Base-by-base conservation (phyloP, 64 coral and sea anemone genomes). In the Dendrophyllia cribrosa region DNA sequence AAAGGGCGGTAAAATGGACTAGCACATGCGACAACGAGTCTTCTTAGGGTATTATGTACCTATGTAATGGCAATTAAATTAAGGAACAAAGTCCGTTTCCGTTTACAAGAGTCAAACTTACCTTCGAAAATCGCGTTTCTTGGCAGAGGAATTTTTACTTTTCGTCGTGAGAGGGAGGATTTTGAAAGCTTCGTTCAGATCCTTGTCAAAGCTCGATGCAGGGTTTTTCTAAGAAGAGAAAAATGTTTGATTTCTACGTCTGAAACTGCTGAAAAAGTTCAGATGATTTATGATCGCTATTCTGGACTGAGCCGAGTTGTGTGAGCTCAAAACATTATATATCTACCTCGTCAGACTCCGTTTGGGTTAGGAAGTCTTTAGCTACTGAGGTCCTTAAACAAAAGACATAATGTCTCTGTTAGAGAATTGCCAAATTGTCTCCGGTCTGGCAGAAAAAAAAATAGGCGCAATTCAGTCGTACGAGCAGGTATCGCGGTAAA, bases 351-450 rank as follows among this genome's bases (percentile, higher is more conserved):
- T 12, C 7, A 12, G 53, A 56, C 7, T 56, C 53, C 7, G 12
- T 12, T 12, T 9, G 53, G 53, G 53, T 0, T 9, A 56, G 7
- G 45, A 9, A 21, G 60, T 13, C 20, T 68, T 84, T 15, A 45
- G 62, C 62, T n/a, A 63, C 45, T 84, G 80, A 49, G 3, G 20
- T 50, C 19, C 4, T 67, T 11, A 13, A 67, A 45, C 43, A 84
- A 84, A 67, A 48, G 47, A 11, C 59, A 47, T 50, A 22, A 50
- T 68, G 47, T 50, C 46, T 75, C 62, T 84, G 43, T 51, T 65
- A 66, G 62, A 84, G 67, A 16, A 47, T 82, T 61, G 56, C 22
- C 24, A 58, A 48, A 48, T 65, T 65, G 79, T 84, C 80, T n/a
- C 10, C 59, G 3, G 19, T 51, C 7, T 68, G 9, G 10, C 43